phyloP scores from a whole-genome alignment of 2,797 vertebrate genomes.

The Scomberomorus guttatus region DNA sequence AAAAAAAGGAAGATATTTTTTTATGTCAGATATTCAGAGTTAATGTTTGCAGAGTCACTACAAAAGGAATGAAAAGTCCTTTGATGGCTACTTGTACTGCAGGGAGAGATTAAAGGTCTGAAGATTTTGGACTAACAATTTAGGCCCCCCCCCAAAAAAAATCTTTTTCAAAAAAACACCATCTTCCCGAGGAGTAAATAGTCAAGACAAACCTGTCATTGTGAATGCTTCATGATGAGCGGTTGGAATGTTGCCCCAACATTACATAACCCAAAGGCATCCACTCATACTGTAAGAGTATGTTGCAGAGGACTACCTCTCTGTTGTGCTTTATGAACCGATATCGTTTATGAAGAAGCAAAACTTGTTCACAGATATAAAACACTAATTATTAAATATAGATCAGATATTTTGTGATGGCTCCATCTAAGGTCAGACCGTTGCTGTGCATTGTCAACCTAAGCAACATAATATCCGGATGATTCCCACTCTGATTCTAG shows the following conservation, averaged over 20 bases:
- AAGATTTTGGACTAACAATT: slow-evolving; percentile 33
- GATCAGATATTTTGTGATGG: neutral
- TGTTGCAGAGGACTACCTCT: slow-evolving; percentile 15
- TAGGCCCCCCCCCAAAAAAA: slow-evolving; percentile 16
- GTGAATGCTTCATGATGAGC: slow-evolving; percentile 69
- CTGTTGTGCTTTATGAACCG: slow-evolving; percentile 28
- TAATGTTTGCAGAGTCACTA: slow-evolving; percentile 54
- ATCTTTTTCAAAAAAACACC: slow-evolving; percentile 39
- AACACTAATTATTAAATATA: neutral
- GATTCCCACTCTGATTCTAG: neutral
- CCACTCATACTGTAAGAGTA: slow-evolving; percentile 45
- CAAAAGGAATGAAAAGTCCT: slow-evolving; percentile 45
- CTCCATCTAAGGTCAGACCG: neutral
- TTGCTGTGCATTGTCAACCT: neutral
- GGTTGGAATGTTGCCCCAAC: slow-evolving; percentile 61
- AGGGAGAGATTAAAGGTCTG: slow-evolving; percentile 44
- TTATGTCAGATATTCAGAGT: slow-evolving; percentile 64
- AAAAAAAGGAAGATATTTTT: slow-evolving; percentile 6
- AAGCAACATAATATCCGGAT: neutral
- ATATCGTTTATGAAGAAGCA: neutral
- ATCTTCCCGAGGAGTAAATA: slow-evolving; percentile 46
- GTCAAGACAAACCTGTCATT: slow-evolving; percentile 72
- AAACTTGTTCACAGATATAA: slow-evolving; percentile 4
- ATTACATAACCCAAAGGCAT: slow-evolving; percentile 73
- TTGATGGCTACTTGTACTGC: slow-evolving; percentile 45